These are phyloP conservation scores for Octomys mimax DNA, from an alignment of 2,797 vertebrate genomes.

Conservation along the genomic window DNA sequence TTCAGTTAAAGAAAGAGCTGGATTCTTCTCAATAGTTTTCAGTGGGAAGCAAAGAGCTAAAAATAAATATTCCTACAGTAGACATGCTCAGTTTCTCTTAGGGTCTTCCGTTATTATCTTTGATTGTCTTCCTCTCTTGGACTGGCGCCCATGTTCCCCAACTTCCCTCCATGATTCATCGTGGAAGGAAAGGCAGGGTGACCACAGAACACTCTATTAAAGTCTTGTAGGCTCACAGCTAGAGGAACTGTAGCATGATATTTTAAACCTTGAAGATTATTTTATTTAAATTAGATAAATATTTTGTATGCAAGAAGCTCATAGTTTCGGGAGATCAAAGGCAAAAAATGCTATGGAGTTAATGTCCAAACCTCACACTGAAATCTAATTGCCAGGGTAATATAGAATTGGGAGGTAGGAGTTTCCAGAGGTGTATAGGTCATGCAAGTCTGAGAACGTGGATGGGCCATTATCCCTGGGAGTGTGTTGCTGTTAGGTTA, in stretches of 20 bases:
- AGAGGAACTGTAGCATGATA: background rate
- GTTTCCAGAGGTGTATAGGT: background rate
- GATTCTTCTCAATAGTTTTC: slow-evolving; percentile 37
- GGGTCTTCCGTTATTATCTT: background rate
- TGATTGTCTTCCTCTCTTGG: background rate
- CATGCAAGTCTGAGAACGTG: background rate
- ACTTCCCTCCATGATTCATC: background rate
- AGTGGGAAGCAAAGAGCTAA: slow-evolving; percentile 3
- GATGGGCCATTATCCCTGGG: background rate
- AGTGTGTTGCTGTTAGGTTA: background rate
- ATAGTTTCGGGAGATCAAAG: background rate
- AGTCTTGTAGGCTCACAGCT: background rate
- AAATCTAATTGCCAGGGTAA: background rate
- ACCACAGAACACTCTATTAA: background rate
- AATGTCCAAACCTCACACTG: background rate
- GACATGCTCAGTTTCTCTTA: background rate
- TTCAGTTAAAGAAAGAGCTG: slow-evolving; percentile 52
- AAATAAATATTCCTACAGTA: background rate
- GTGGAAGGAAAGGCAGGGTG: background rate
- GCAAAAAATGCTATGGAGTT: background rate
- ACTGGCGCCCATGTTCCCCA: background rate
- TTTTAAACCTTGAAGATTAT: too few relatives aligned
- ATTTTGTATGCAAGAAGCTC: background rate
- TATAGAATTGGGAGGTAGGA: background rate
- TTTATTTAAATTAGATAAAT: background rate